These are phyloP conservation scores for Plumapathes pennacea DNA, from an alignment of 92 coral and sea anemone genomes.

Conservation along the genomic window DNA sequence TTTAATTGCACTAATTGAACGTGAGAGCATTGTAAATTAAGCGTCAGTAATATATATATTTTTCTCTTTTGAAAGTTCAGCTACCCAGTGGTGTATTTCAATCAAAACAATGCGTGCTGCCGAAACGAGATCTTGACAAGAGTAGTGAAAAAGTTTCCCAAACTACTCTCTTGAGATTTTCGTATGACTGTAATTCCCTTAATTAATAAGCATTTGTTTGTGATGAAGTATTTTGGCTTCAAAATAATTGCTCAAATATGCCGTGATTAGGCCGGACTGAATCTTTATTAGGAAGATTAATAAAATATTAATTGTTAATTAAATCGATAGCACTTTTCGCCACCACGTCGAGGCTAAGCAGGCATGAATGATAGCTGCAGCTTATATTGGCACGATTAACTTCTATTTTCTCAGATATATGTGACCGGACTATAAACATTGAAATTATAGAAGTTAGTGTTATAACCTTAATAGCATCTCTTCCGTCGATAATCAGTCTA, in stretches of 20 bases:
- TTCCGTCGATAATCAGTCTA: too few relatives aligned
- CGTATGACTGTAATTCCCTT: slow-evolving; percentile 92
- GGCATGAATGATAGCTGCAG: too few relatives aligned
- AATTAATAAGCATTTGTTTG: slow-evolving; percentile 98
- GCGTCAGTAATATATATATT: slow-evolving; percentile 79
- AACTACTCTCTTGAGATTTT: too few relatives aligned
- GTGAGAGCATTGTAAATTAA: slow-evolving; percentile 98
- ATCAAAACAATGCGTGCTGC: too few relatives aligned
- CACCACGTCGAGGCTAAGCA: slow-evolving; percentile 78
- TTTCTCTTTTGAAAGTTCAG: slow-evolving; percentile 48
- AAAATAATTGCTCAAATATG: slow-evolving; percentile 97
- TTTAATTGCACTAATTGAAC: slow-evolving; percentile 99
- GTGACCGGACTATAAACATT: slow-evolving; percentile 54
- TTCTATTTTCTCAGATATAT: slow-evolving; percentile 57
- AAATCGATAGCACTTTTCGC: slow-evolving; percentile 84
- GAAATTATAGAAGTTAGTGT: too few relatives aligned
- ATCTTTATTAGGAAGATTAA: slow-evolving; percentile 93
- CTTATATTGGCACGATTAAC: too few relatives aligned
- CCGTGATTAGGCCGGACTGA: slow-evolving; percentile 93
- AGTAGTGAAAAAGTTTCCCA: too few relatives aligned
- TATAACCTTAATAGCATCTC: too few relatives aligned
- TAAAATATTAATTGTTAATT: slow-evolving; percentile 98
- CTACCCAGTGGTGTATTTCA: too few relatives aligned
- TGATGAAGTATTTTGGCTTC: slow-evolving; percentile 98
- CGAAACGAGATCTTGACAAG: too few relatives aligned